Evolutionary conservation across 1,140 invertebrate species (phyloP).

Genomic region (Drosophila tropicalis): DNA sequence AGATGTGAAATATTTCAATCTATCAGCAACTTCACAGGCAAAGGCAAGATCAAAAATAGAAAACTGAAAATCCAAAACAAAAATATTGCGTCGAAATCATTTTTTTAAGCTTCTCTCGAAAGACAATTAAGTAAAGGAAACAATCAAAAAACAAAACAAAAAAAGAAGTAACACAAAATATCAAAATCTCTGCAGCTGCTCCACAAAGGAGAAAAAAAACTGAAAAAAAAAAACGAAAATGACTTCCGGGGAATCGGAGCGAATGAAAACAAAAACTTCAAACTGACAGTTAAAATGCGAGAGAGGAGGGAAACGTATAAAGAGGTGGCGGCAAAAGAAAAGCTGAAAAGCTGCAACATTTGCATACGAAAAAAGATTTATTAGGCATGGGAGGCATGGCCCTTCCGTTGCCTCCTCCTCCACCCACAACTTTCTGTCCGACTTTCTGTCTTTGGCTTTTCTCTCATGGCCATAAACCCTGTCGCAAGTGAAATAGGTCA

Average conservation of each 20-base stretch:
- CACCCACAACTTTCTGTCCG: conserved; percentile 3
- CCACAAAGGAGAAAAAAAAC: conserved; percentile 36
- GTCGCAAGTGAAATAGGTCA: background rate
- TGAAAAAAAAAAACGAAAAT: conserved; percentile 49
- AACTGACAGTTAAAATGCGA: conserved; percentile 23
- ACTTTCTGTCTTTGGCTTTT: background rate
- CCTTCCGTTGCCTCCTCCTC: conserved; percentile 4
- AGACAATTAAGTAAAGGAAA: conserved; percentile 53
- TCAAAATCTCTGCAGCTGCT: conserved; percentile 58
- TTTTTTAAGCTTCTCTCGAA: conserved; percentile 25
- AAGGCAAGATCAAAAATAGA: conserved; percentile 57
- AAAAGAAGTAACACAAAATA: conserved; percentile 28
- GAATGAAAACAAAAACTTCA: conserved; percentile 52
- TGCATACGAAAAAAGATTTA: conserved; percentile 78
- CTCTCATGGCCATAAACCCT: background rate
- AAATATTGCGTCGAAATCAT: conserved; percentile 13
- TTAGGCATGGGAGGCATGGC: conserved; percentile 50
- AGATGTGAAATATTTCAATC: conserved; percentile 51
- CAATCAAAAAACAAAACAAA: conserved; percentile 24
- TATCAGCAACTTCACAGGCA: conserved; percentile 33
- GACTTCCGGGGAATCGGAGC: conserved; percentile 70
- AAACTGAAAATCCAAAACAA: conserved; percentile 43
- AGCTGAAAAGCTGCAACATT: conserved; percentile 59
- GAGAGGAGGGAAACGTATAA: background rate
- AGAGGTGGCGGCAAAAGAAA: conserved; percentile 21